Conservation (phyloP, 1,140 invertebrate genomes). For the Drosophila orena region DNA sequence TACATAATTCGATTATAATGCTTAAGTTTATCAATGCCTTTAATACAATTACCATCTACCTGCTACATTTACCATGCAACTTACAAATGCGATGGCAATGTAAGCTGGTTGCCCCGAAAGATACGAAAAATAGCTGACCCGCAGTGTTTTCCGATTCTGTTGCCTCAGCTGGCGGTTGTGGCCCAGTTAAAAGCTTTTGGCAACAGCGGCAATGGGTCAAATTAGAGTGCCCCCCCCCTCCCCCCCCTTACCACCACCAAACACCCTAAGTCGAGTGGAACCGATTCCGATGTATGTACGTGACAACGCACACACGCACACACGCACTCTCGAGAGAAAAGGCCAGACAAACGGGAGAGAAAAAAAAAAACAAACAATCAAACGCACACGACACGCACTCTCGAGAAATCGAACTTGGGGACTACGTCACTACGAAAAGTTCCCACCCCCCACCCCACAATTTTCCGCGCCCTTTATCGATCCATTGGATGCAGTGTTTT, state of each 20-base stretch:
- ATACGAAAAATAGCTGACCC: slow-evolving; percentile 11
- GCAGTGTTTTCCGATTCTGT: slow-evolving; percentile 6
- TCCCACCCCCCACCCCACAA: background rate
- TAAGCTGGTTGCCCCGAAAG: background rate
- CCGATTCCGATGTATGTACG: slow-evolving; percentile 2
- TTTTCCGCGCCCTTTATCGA: slow-evolving; percentile 4
- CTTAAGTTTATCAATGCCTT: background rate
- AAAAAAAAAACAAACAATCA: background rate
- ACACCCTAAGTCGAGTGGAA: slow-evolving; percentile 2
- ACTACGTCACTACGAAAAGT: slow-evolving; percentile 24
- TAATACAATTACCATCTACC: background rate
- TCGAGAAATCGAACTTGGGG: slow-evolving; percentile 3
- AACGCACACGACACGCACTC: background rate
- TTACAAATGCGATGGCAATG: background rate
- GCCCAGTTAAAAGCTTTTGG: slow-evolving; percentile 16
- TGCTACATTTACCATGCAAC: background rate
- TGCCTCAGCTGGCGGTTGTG: slow-evolving; percentile 10
- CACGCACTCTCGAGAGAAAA: background rate
- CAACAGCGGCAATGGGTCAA: slow-evolving; percentile 13
- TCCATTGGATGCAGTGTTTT: background rate
- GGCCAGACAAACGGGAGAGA: no score
- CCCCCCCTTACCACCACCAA: background rate
- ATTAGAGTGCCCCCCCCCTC: background rate
- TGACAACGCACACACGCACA: slow-evolving; percentile 15
- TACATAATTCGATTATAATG: background rate